A percentile compares a stretch with the other conserved stretches of the same genome.
These are phyloP conservation scores for Barbus barbus DNA, from an alignment of 2,113 vertebrate genomes.

Conservation along the genomic window DNA sequence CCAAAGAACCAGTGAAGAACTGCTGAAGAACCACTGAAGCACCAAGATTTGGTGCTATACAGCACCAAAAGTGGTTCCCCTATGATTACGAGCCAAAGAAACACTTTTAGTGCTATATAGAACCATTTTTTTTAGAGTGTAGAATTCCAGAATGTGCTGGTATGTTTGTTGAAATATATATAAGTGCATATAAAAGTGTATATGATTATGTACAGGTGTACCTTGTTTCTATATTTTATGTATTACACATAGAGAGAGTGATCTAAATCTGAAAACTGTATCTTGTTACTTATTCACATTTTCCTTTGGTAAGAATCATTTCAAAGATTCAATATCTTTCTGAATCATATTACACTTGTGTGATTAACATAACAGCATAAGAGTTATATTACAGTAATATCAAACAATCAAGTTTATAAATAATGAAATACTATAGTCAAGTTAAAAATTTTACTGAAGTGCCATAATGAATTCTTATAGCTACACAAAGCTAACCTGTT, in stretches of 20 bases:
- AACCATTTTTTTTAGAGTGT: too few relatives aligned
- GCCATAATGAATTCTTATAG: not conserved
- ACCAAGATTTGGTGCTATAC: too few relatives aligned
- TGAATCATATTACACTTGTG: not conserved
- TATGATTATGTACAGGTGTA: not conserved
- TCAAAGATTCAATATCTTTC: not conserved
- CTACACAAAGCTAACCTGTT: not conserved
- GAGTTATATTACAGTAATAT: slow-evolving; percentile 16
- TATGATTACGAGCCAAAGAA: too few relatives aligned
- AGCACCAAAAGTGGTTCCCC: too few relatives aligned
- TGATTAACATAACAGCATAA: not conserved
- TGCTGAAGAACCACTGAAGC: too few relatives aligned
- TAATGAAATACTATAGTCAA: not conserved
- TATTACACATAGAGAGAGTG: not conserved
- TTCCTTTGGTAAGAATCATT: not conserved
- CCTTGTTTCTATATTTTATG: not conserved
- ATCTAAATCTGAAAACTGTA: not conserved
- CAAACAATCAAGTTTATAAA: not conserved
- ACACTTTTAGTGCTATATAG: too few relatives aligned
- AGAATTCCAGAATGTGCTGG: not conserved
- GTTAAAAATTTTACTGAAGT: not conserved
- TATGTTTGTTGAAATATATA: not conserved
- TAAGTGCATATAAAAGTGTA: too few relatives aligned
- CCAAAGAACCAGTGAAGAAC: too few relatives aligned
- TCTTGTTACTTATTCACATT: not conserved